Conservation (phyloP, 2,888 invertebrate genomes). For the Tanypteryx hageni region DNA sequence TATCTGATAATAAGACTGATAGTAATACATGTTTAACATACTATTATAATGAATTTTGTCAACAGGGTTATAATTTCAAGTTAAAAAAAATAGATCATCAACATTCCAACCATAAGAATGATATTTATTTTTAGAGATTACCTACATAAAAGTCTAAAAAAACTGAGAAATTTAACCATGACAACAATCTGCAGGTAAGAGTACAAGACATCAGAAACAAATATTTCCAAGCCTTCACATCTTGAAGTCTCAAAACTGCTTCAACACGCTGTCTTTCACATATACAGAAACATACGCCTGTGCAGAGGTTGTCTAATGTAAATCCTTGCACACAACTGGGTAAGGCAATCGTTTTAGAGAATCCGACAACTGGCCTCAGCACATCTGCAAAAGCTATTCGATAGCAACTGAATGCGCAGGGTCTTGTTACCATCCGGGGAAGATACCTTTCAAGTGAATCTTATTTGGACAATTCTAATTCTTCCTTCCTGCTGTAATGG, state of each 20-base stretch:
- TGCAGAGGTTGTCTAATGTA: background rate
- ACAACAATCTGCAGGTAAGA: background rate
- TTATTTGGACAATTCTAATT: background rate
- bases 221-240: conserved; percentile 36
- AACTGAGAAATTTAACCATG: background rate
- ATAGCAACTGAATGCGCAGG: conserved; percentile 36
- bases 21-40: too few species aligned
- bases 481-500: background rate
- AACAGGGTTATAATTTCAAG: background rate
- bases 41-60: too few species aligned
- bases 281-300: background rate
- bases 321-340: background rate
- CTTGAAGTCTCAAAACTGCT: background rate
- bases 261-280: background rate
- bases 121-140: background rate
- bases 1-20: too few species aligned
- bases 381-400: conserved; percentile 48
- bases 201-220: background rate
- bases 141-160: background rate
- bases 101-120: background rate
- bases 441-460: background rate
- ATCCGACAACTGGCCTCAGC: background rate
- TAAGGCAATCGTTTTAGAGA: background rate
- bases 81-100: background rate
- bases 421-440: background rate